A percentile compares a stretch with the other conserved stretches of the same genome.
Conservation (phyloP, 2,888 invertebrate genomes). For the Nudaria mundana region DNA sequence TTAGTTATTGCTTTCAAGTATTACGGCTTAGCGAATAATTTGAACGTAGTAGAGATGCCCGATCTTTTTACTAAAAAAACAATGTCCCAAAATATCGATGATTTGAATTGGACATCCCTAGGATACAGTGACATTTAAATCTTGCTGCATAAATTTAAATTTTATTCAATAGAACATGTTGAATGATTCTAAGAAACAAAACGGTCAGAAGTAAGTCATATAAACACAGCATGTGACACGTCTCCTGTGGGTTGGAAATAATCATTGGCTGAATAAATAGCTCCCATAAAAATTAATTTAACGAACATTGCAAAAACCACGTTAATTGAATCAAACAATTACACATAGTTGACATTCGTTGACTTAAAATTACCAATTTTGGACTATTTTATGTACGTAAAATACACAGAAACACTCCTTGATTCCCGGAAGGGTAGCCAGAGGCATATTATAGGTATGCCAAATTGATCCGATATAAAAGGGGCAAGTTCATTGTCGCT, state of each 20-base stretch:
- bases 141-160: not conserved
- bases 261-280: constrained; percentile 19
- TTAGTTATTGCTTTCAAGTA: constrained; percentile 1
- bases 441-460: too few species aligned
- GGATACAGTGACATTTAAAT: too few species aligned
- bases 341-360: constrained; percentile 39
- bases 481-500: too few species aligned
- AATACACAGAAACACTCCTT: too few species aligned
- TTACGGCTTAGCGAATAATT: too few species aligned
- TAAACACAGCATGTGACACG: constrained; percentile 20
- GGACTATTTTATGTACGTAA: too few species aligned
- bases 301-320: constrained; percentile 32
- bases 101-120: not conserved
- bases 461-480: too few species aligned
- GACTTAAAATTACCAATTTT: constrained; percentile 35
- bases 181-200: not conserved
- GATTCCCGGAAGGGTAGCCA: too few species aligned
- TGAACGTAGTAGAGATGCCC: too few species aligned
- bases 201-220: constrained; percentile 5
- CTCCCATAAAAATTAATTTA: constrained; percentile 28
- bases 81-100: not conserved
- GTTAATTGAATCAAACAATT: constrained; percentile 41
- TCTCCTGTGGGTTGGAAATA: constrained; percentile 36
- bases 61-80: not conserved
- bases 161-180: not conserved